A percentile compares a stretch with the other conserved stretches of the same genome.
These are phyloP conservation scores for Porites rus DNA, from an alignment of 92 coral and sea anemone genomes.

Conservation along the genomic window DNA sequence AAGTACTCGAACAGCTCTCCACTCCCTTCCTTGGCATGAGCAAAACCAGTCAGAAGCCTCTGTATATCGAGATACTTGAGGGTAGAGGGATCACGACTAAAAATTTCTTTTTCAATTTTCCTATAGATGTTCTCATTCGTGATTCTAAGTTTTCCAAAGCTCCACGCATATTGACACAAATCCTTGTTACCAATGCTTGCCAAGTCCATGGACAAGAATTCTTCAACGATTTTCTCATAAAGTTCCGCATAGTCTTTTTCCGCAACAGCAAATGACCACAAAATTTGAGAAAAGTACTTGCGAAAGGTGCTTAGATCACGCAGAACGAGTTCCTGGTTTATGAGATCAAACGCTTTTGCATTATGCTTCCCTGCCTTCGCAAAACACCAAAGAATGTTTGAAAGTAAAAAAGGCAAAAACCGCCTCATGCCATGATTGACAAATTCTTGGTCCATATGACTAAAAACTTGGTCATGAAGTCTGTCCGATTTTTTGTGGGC, in stretches of 20 bases:
- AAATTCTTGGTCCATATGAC: not conserved
- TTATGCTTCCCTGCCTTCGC: not conserved
- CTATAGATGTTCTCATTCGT: not conserved
- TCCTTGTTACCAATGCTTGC: not conserved
- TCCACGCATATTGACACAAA: not conserved
- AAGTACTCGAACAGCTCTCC: not conserved
- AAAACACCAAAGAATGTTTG: not conserved
- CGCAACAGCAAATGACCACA: constrained; percentile 10
- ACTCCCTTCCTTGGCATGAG: not conserved
- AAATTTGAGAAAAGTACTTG: not conserved
- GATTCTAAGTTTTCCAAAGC: constrained; percentile 1
- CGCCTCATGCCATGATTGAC: not conserved
- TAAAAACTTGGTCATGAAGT: not conserved
- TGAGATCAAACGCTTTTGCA: not conserved
- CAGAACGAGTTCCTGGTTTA: not conserved
- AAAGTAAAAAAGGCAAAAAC: not conserved
- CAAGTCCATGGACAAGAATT: not conserved
- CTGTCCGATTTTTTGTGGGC: constrained; percentile 2
- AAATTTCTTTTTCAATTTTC: not conserved
- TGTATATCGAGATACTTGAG: not conserved
- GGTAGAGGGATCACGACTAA: not conserved
- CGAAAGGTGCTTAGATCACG: not conserved
- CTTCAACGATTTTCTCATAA: not conserved
- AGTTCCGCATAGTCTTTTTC: not conserved
- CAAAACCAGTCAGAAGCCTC: not conserved